Conservation (phyloP, 2,888 invertebrate species). For the Creontiades dilutus region DNA sequence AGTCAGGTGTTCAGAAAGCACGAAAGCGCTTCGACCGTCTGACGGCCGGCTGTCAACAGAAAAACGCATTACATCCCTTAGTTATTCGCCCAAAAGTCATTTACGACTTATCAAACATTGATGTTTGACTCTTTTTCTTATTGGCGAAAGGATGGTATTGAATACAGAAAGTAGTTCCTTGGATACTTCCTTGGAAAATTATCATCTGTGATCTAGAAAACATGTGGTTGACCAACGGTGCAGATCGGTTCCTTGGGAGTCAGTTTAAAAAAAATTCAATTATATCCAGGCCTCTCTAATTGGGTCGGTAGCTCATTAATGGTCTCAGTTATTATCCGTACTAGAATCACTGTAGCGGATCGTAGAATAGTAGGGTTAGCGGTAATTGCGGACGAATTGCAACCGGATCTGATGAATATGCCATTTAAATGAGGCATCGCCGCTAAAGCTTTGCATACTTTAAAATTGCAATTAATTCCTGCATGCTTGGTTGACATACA, state of each 20-base stretch:
- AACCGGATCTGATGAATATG: too few relatives aligned
- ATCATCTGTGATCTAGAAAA: conserved; percentile 38
- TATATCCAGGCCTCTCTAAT: not conserved
- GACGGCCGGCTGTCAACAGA: not conserved
- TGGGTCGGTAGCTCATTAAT: not conserved
- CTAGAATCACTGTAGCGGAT: not conserved
- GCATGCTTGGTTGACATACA: too few relatives aligned
- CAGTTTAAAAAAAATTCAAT: not conserved
- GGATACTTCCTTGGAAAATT: not conserved
- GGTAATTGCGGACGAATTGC: too few relatives aligned
- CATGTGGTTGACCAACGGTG: conserved; percentile 36
- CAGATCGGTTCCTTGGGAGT: conserved; percentile 19
- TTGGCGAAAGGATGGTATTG: not conserved
- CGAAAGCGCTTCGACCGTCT: conserved; percentile 18
- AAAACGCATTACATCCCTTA: not conserved
- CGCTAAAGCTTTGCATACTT: too few relatives aligned
- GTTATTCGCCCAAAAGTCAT: conserved; percentile 9
- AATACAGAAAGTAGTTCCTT: too few relatives aligned
- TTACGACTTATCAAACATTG: not conserved
- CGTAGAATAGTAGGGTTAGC: not conserved
- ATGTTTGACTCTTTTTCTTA: not conserved
- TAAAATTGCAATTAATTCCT: too few relatives aligned
- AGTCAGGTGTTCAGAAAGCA: conserved; percentile 44
- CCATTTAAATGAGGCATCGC: too few relatives aligned
- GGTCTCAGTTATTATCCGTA: not conserved